phyloP scores from a whole-genome alignment of 2,888 invertebrate genomes.

The Mycalesis mineus region DNA sequence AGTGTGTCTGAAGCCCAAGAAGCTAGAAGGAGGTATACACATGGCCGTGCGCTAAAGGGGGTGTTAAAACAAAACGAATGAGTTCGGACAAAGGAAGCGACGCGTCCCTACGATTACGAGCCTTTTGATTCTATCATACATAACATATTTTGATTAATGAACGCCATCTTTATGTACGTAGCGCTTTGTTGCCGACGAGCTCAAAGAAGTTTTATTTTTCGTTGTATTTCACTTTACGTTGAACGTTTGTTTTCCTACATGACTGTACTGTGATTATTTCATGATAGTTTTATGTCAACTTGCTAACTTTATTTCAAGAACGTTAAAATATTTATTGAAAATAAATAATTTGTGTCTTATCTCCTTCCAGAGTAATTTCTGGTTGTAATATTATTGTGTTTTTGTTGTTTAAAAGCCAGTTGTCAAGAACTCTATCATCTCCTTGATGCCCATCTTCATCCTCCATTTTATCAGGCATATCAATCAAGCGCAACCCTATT shows the following conservation, averaged over 20 bases:
- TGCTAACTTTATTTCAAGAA: too few species aligned
- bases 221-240: not conserved
- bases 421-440: too few species aligned
- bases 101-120: slow-evolving; percentile 57
- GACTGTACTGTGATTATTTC: not conserved
- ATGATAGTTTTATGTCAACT: not conserved
- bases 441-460: too few species aligned
- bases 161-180: slow-evolving; percentile 38
- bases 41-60: slow-evolving; percentile 73
- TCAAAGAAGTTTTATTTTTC: slow-evolving; percentile 22
- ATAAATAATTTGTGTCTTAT: too few species aligned
- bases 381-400: too few species aligned
- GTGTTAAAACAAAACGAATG: slow-evolving; percentile 78
- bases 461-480: too few species aligned
- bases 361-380: too few species aligned
- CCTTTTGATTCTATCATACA: slow-evolving; percentile 68
- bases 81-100: slow-evolving; percentile 74
- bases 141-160: slow-evolving; percentile 76
- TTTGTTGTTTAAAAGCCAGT: too few species aligned
- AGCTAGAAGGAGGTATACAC: slow-evolving; percentile 56
- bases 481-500: too few species aligned
- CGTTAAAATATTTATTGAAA: too few species aligned
- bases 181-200: slow-evolving; percentile 28
- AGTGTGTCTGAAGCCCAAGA: slow-evolving; percentile 43
- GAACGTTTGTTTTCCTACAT: slow-evolving; percentile 3